Base-by-base conservation (phyloP, 2,888 invertebrate genomes). In the Cloeon dipterum region DNA sequence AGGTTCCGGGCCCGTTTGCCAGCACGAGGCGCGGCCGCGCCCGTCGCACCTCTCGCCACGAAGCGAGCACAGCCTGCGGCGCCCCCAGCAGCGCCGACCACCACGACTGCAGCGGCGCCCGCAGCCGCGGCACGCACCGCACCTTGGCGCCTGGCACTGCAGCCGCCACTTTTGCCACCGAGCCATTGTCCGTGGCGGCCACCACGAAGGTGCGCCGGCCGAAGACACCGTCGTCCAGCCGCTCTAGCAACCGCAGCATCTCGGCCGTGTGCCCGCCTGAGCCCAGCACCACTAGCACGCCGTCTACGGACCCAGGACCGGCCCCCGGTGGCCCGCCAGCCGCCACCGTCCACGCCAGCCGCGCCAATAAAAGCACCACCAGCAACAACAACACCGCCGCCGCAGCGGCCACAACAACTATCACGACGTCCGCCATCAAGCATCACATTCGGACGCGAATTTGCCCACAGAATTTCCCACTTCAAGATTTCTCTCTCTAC, bases 1-100 rank as follows among this genome's bases (percentile, higher is more conserved):
- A 94, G 5, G 91, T 94, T 5, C 94, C 94, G 32, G 96, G 96
- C 0, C 98, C 96, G 61, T 96, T 93, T 57, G 83, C 88, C 34
- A 89, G 58, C 46, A 89, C 66, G 46, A 91, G 52, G 54, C 86
- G 72, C 2, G 94, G 93, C 43, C 65, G 66, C 46, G 72, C 65
- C 35, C 57, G 62, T 46, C 69, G 63, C 21, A 88, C 56, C 13
- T 83, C 46, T 39, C 77, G 77, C 47, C 82, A 53, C 37, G 74
- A 70, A 46, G 64, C 62, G 1, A 76, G 41, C n/a, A 68, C 62
- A 1, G 91, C 73, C 52, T 67, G 59, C 0, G 83, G 18, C 3
- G 91, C 91, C 34, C 81, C 81, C 44, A 74, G 65, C 29, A 88
- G 50, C 13, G 86, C 77, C 25, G 78, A 71, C 1, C 74, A 39